Base-by-base conservation (phyloP, 2,113 vertebrate genomes). In the Phainopepla nitens region DNA sequence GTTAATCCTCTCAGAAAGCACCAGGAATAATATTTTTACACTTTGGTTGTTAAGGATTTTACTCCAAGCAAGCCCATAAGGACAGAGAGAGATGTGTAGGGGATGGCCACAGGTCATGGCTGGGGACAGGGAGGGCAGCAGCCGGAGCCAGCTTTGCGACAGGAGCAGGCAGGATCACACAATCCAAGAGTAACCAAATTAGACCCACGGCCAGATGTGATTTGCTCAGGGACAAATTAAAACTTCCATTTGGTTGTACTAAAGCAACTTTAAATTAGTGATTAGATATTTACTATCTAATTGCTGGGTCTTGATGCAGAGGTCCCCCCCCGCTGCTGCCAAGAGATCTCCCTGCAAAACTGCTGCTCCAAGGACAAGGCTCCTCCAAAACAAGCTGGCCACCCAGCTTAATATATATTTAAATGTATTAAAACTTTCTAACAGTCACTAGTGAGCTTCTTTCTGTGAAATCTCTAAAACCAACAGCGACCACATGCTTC, bases 1-100 rank as follows among this genome's bases (percentile, higher is more conserved):
- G 89, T 93, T 95, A 93, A 82, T 93, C 89, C 86, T 86, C 71
- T 82, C 66, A 3, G 62, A 72, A 88, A 94, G 51, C 80, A 95
- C 51, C n/a, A 17, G 76, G 60, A 87, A 81, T 84, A 95, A 84
- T 87, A 89, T 66, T 93, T 94, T 91, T 87, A 92, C 17, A 6
- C 64, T 93, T 93, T 47, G 69, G 62, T 86, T 11, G n/a, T 83
- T 83, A 89, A 90, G 72, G 71, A 70, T 66, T 80, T 83, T 75
- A 90, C 89, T 89, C 56, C 68, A 29, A 60, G 79, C 3, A 4
- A 86, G 75, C 45, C 50, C 50, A 12, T 70, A 27, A 76, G 58
- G 82, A 42, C 1, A 13, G 64, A 65, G 33, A 41, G 39, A 69
- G 45, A 42, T 1, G 2, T 3, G 5, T 18, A 73, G 16, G 49